Evolutionary conservation across 2,113 vertebrate species (phyloP), one percentile per base, ranked within the genome.

Genomic region (Mungos mungo): DNA sequence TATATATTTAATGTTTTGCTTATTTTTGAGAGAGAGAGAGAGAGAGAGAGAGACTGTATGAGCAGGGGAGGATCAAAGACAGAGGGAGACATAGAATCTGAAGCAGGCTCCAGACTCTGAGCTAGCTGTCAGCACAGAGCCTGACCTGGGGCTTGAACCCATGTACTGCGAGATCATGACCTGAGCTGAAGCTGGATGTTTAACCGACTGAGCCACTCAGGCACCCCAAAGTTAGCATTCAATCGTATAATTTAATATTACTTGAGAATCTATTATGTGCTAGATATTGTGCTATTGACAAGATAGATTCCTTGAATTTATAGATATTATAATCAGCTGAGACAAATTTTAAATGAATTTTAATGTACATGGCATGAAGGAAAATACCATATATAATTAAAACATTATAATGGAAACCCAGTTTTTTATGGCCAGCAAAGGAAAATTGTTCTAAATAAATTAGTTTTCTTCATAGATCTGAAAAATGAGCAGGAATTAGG

Each of bases 401-500:
- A 87, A 33, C 8, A 83, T 45, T 33, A 68, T 21, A 88, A 60
- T 38, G 3, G 27, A 35, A 74, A 71, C 4, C 7, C 65, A 1
- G 57, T 54, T 31, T 60, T 66, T 72, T 47, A 92, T 60, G 15
- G 10, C 1, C 54, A 90, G 27, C 11, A 77, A 95, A 19, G 29
- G 33, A 92, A 95, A 87, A 1, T 1, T 82, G 3, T 95, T 72
- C 45, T 79, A 90, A 94, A 31, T 71, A 81, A 88, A 57, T 92
- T 71, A 54, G 3, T 90, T 79, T 92, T 60, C 23, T 94, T 7
- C 33, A 38, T 87, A 79, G 27, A 77, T 69, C 31, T 97, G 23
- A 92, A 93, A 41, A 92, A 77, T 71, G 27, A 95, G 38, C 52
- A 94, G 33, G 10, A 92, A 79, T 72, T 90, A 88, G 47, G 16